Evolutionary conservation across 1,140 invertebrate species (phyloP), one percentile per base, ranked within the genome.

Genomic region (Phymorhynchus buccinoides): DNA sequence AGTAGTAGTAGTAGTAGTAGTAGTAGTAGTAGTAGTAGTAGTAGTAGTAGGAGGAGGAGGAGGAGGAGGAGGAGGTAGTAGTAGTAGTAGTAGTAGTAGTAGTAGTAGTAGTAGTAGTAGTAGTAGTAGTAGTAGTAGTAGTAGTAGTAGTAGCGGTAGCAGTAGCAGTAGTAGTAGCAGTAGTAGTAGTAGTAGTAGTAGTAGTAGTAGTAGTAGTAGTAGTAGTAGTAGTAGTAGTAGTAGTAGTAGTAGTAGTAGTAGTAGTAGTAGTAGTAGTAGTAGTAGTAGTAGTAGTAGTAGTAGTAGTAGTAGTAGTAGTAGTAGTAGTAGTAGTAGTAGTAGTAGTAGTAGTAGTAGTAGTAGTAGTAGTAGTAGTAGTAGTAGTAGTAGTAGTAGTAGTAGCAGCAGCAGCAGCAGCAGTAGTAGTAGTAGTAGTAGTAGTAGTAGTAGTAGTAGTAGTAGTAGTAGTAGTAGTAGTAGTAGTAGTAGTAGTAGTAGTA

Each of bases 211-310:
- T 80, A 80, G 39, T 80, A 80, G 39, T 80, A 80, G 39, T 80
- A 80, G 39, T 80, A 80, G 32, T 80, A 80, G 39, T 80, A 80
- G 39, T 80, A 80, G 39, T 80, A 80, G 39, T 80, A 80, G 39
- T 80, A 80, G 39, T 62, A 52, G 52, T 42, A 84, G 0, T 79
- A 84, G 71, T 52, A 79, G 18, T 37, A 85, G 42, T 83, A 30
- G 22, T 41, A 77, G 0, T 52, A 80, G 78, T 80, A 80, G 78
- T 80, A 80, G 78, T 80, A 80, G 78, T 80, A 80, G 78, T 80
- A 80, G 78, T 80, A 80, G 78, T 80, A 80, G 78, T 80, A 80
- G 78, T 80, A 80, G 78, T 80, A 80, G 78, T 80, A 80, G 78
- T 80, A 80, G 78, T 80, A 80, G 78, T 80, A 80, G 78, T 80